These are phyloP conservation scores for Ferrisia virgata DNA, from an alignment of 2,888 invertebrate genomes.

Conservation along the genomic window DNA sequence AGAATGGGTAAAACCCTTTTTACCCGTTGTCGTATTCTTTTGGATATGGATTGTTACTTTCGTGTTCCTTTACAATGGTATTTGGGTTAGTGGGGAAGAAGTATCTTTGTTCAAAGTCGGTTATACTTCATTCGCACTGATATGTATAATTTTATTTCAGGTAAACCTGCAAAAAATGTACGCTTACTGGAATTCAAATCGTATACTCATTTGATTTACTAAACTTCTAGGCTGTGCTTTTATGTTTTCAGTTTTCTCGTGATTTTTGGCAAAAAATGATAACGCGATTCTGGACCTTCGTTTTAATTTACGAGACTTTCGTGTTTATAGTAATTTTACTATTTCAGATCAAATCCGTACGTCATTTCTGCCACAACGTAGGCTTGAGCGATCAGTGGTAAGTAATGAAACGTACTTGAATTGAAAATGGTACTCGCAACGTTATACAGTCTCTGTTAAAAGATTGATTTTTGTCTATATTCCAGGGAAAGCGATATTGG, in stretches of 20 bases:
- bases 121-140: slow-evolving; percentile 92
- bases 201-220: background rate
- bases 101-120: slow-evolving; percentile 94
- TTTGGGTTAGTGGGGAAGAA: slow-evolving; percentile 83
- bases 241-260: slow-evolving; percentile 78
- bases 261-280: slow-evolving; percentile 86
- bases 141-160: slow-evolving; percentile 91
- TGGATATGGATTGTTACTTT: slow-evolving; percentile 96
- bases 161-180: no score
- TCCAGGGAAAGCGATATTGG: slow-evolving; percentile 90
- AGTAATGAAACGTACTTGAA: no score
- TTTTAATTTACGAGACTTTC: slow-evolving; percentile 93
- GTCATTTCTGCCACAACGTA: slow-evolving; percentile 63
- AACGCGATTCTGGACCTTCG: slow-evolving; percentile 91
- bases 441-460: background rate
- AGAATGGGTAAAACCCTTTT: background rate
- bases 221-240: background rate
- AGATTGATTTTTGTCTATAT: slow-evolving; percentile 50
- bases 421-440: background rate
- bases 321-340: slow-evolving; percentile 92
- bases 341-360: slow-evolving; percentile 92
- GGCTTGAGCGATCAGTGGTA: slow-evolving; percentile 53
- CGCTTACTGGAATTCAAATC: no score
- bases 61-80: slow-evolving; percentile 74
- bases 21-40: slow-evolving; percentile 55